Evolutionary conservation across 2,797 vertebrate genomes (phyloP), one percentile per base, ranked within the genome.

Genomic region (Bradypus variegatus): DNA sequence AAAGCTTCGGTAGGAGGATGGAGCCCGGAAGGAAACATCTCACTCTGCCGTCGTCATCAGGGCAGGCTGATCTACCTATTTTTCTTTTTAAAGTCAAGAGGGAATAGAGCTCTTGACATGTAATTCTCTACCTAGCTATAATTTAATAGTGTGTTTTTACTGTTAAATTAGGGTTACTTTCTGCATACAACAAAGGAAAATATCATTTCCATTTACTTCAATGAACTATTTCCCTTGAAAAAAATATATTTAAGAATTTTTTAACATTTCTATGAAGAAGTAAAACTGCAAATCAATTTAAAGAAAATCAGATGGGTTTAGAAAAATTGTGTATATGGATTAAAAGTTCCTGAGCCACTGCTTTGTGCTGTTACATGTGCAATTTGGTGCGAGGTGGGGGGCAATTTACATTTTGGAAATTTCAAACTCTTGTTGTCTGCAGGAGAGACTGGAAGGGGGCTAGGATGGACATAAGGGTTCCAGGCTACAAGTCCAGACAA

Each of bases 361-460:
- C 60, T 77, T 88, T 53, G 67, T 80, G 3, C 14, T 2, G 18
- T 6, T n/a, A 65, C 13, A 19, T 72, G 75, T 79, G 48, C 41
- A 29, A 3, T 81, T 50, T 50, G 10, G 50, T 2, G 8, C 10
- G 27, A 50, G 5, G 36, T 12, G 50, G 50, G 10, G 41, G 41
- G 60, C 58, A 12, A 8, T 84, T 91, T 85, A n/a, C 29, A 10
- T 50, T 91, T 48, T 67, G 70, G 50, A 36, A 41, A 14, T 85
- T 48, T 90, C 21, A 27, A 55, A 73, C 3, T 73, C 16, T 41
- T 1, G 15, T 67, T 11, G 4, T 33, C 70, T 83, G 12, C 12
- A 36, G 23, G 15, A 50, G 27, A n/a, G 27, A 21, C 7, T 6
- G 6, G 70, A 70, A n/a, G 48, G 0, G 6, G 50, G 7, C 5